These are phyloP conservation scores for Cyphomyrus discorhynchus DNA, from an alignment of 2,113 vertebrate genomes.

Conservation along the genomic window DNA sequence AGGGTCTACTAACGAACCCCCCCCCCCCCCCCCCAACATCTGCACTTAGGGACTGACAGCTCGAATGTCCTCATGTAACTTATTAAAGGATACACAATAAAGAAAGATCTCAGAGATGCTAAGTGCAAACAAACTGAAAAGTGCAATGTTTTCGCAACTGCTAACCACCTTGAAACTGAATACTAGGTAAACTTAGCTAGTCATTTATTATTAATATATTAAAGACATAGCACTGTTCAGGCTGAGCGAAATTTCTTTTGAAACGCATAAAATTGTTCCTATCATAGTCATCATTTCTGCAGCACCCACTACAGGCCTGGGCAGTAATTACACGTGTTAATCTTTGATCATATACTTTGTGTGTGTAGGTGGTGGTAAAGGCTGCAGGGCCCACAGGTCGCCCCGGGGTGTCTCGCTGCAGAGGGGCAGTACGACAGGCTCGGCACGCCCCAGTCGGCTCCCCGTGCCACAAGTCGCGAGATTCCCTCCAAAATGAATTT, in stretches of 20 bases:
- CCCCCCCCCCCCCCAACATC: not conserved
- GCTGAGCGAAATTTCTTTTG: not conserved
- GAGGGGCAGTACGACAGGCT: slow-evolving; percentile 25
- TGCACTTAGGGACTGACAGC: not conserved
- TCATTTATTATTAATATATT: not conserved
- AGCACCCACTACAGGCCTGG: not conserved
- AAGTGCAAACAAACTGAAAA: not conserved
- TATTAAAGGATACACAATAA: not conserved
- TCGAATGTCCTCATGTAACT: not conserved
- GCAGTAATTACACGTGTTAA: not conserved
- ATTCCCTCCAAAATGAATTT: slow-evolving; percentile 31
- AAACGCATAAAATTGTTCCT: not conserved
- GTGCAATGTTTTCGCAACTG: not conserved
- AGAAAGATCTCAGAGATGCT: not conserved
- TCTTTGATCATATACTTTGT: not conserved
- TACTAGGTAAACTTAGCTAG: not conserved
- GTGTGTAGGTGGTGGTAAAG: not conserved
- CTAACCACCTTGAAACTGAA: not conserved
- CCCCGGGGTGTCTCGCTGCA: slow-evolving; percentile 24
- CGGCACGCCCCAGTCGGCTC: slow-evolving; percentile 16
- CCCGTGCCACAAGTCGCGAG: not conserved
- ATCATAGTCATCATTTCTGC: not conserved
- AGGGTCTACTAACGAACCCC: not conserved
- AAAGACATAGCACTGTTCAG: not conserved
- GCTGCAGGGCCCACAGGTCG: not conserved